Evolutionary conservation across 2,113 vertebrate genomes (phyloP).

Genomic region (Cephalopholis sonnerati): DNA sequence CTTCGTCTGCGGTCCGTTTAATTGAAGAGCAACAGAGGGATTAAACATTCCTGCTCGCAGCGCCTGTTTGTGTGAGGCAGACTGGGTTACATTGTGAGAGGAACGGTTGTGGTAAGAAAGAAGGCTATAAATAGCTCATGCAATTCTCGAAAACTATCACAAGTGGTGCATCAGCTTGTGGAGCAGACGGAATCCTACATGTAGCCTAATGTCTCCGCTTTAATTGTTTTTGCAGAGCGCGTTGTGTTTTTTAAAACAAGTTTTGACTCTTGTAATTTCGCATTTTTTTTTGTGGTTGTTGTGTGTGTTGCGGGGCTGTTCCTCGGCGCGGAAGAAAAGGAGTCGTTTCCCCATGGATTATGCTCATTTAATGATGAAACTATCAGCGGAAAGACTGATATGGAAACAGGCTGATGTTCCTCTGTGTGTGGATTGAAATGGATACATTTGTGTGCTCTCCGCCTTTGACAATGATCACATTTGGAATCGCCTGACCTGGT

Average conservation of each 20-base stretch:
- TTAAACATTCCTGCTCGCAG: constrained; percentile 78
- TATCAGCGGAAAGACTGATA: constrained; percentile 70
- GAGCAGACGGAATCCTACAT: constrained; percentile 75
- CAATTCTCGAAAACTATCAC: constrained; percentile 86
- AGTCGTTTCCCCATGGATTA: constrained; percentile 77
- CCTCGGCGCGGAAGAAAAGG: constrained; percentile 42
- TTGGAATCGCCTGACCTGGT: constrained; percentile 82
- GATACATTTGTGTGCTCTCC: constrained; percentile 63
- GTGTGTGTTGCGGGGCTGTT: background rate
- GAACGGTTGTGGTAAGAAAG: constrained; percentile 82
- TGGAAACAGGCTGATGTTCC: constrained; percentile 72
- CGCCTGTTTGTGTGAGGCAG: constrained; percentile 66
- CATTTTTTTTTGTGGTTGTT: background rate
- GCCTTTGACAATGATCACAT: constrained; percentile 74
- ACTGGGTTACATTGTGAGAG: constrained; percentile 77
- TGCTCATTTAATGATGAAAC: constrained; percentile 71
- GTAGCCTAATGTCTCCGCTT: constrained; percentile 57
- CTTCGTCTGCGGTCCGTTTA: constrained; percentile 60
- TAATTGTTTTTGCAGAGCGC: constrained; percentile 37
- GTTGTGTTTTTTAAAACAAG: constrained; percentile 46
- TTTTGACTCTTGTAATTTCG: constrained; percentile 58
- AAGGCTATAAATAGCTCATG: constrained; percentile 85
- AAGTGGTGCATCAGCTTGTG: constrained; percentile 82
- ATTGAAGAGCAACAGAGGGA: constrained; percentile 79
- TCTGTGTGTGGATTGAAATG: constrained; percentile 75